A percentile compares a stretch with the other conserved stretches of the same genome.
phyloP scores from a whole-genome alignment of 2,113 vertebrate genomes.

The Aythya baeri region DNA sequence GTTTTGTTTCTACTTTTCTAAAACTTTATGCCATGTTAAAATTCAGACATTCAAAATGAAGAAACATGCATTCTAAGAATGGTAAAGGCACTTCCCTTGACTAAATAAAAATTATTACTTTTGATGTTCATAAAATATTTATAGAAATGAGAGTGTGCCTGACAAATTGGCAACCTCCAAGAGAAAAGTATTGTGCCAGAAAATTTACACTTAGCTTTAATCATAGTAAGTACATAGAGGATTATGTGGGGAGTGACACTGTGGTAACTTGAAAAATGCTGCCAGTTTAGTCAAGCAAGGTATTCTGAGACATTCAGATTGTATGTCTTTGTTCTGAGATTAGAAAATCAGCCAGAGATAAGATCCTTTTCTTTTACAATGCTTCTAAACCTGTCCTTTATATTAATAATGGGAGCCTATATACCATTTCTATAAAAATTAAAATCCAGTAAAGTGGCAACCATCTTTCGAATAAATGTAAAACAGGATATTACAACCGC shows the following conservation, averaged over 20 bases:
- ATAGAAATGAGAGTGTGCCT: background rate
- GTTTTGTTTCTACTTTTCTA: background rate
- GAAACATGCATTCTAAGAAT: background rate
- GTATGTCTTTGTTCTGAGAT: background rate
- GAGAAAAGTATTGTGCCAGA: background rate
- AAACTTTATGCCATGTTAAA: background rate
- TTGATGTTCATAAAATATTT: background rate
- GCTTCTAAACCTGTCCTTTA: background rate
- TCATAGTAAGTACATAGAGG: background rate
- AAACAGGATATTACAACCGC: background rate
- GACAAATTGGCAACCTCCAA: background rate
- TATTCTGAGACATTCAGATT: background rate
- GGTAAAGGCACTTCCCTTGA: background rate
- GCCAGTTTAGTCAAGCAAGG: background rate
- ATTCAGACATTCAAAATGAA: background rate
- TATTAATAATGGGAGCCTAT: background rate
- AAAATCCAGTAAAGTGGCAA: background rate
- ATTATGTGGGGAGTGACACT: background rate
- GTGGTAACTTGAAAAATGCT: background rate
- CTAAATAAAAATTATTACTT: background rate
- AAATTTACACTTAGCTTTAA: background rate
- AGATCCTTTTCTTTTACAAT: background rate
- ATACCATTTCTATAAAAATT: background rate
- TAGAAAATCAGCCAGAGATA: background rate
- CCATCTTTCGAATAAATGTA: background rate